These are phyloP conservation scores for Chrysochloris asiatica DNA, from an alignment of 2,113 vertebrate genomes.

Conservation along the genomic window DNA sequence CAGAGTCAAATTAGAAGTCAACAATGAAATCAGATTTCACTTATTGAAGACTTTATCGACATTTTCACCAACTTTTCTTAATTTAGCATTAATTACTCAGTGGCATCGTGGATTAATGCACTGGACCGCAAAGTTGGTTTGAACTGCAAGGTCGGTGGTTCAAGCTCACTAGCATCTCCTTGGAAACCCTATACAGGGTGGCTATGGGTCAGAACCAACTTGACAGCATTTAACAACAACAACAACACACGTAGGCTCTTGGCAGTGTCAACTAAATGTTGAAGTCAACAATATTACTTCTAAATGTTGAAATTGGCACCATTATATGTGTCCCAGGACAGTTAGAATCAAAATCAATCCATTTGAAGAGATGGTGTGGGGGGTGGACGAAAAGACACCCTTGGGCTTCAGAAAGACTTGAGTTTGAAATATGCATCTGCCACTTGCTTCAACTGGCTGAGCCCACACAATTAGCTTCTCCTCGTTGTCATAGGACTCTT, in stretches of 20 bases:
- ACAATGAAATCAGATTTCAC: constrained; percentile 32
- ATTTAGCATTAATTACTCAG: neutral
- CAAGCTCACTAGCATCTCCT: too few species aligned
- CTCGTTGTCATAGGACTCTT: neutral
- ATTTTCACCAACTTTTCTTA: constrained; percentile 8
- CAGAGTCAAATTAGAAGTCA: constrained; percentile 31
- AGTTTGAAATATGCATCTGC: neutral
- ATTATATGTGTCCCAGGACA: neutral
- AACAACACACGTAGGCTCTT: too few species aligned
- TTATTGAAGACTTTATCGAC: constrained; percentile 25
- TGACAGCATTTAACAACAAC: too few species aligned
- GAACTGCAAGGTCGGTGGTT: too few species aligned
- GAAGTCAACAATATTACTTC: neutral
- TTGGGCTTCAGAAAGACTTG: neutral
- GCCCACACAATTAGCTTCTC: neutral
- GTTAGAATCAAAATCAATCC: neutral
- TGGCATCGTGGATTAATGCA: neutral
- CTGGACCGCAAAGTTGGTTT: too few species aligned
- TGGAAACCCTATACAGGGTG: too few species aligned
- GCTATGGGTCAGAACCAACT: too few species aligned
- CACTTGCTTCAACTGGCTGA: neutral
- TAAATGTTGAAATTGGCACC: constrained; percentile 7
- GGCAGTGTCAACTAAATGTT: neutral
- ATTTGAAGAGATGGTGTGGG: neutral
- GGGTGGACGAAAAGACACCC: neutral